Base-by-base conservation (phyloP, 2,797 vertebrate species). In the Danio choprae region DNA sequence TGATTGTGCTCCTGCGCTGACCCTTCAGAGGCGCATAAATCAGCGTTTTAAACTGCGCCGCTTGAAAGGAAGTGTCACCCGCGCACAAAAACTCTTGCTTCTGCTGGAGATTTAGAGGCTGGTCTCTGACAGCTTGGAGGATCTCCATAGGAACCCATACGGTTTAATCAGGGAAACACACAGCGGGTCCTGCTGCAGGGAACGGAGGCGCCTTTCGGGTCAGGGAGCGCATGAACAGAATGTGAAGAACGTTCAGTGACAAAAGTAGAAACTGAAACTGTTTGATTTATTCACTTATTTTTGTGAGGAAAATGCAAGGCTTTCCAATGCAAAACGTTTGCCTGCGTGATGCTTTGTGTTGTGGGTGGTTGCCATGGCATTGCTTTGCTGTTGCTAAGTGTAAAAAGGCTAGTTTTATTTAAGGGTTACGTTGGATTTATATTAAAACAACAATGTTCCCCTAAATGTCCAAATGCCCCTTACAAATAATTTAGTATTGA, bases 1-100 rank as follows among this genome's bases (percentile, higher is more conserved):
- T 51, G 46, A 79, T 74, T 64, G 41, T 56, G 68, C 29, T 81
- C 48, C 59, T 44, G 15, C 36, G 22, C 63, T 63, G 51, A 81
- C 79, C 72, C 73, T 79, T 65, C 84, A 89, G 88, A 89, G 84
- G 85, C 20, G 38, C 81, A 83, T 93, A 92, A 93, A 92, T 94
- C 92, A 92, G 86, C 76, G 81, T 82, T 83, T 29, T 48, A 84
- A 89, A 91, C 87, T 89, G 88, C 82, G 81, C 29, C 3, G 67
- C 59, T 75, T 93, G 90, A 93, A 94, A 91, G 91, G 88, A 92
- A 85, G 56, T 92, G 92, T 92, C 91, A 88, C 84, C 83, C 85
- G 77, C 88, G 91, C 89, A 92, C 91, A 91, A 88, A 86, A 90
- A 78, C 86, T 84, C 84, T 71, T 71, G 78, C 76, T 60, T 50